A percentile compares a stretch with the other conserved stretches of the same genome.
These are phyloP conservation scores for Phalacrocorax pelagicus DNA, from an alignment of 2,113 vertebrate species.

Conservation along the genomic window DNA sequence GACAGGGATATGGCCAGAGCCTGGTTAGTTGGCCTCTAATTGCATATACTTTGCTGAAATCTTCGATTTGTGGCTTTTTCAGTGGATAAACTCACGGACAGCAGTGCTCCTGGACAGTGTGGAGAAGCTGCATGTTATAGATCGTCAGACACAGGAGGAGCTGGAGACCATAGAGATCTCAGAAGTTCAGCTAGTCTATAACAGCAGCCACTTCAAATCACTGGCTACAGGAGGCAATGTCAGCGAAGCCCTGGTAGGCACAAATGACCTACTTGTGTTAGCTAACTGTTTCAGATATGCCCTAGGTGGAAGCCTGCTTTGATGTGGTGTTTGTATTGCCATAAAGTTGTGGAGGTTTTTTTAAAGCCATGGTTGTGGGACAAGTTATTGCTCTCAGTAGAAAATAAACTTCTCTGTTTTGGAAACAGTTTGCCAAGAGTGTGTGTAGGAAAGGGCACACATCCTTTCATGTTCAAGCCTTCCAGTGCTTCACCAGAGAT, in stretches of 20 bases:
- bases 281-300: neutral
- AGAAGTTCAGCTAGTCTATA: conserved; percentile 94
- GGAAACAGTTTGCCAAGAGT: neutral
- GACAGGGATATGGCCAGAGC: neutral
- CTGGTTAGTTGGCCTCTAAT: neutral
- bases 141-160: conserved; percentile 91
- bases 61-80: neutral
- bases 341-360: neutral
- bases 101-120: conserved; percentile 90
- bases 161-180: conserved; percentile 91
- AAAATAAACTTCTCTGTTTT: neutral
- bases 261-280: neutral
- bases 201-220: conserved; percentile 98
- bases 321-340: neutral
- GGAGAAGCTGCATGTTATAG: conserved; percentile 93
- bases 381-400: neutral
- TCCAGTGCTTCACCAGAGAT: neutral
- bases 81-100: conserved; percentile 97
- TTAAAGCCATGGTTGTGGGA: neutral
- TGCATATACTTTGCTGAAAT: neutral
- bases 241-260: conserved; percentile 90
- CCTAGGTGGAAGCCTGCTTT: neutral
- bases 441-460: neutral
- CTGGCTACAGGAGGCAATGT: conserved; percentile 96
- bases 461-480: neutral